phyloP scores from a whole-genome alignment of 2,797 vertebrate species.

The Propithecus perrieri region DNA sequence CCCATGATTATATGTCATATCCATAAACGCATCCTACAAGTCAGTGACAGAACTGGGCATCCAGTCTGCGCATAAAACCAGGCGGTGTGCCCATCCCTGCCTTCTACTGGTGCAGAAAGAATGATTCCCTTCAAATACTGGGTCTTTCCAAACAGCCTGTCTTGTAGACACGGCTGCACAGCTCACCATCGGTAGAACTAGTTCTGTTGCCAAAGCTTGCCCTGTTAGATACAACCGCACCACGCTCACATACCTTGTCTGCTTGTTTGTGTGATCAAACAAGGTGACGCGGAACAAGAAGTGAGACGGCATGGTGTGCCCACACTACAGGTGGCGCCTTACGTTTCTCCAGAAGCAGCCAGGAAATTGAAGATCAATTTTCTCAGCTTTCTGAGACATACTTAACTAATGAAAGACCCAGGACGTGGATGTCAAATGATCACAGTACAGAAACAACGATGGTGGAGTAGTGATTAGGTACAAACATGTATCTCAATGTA shows the following conservation, averaged over 20 bases:
- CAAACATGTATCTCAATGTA: background rate
- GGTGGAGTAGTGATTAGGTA: rapidly evolving
- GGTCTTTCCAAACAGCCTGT: background rate
- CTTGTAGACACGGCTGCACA: background rate
- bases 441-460: background rate
- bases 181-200: background rate
- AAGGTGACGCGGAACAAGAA: background rate
- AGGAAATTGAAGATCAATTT: background rate
- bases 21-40: background rate
- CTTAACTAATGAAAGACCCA: too few species aligned
- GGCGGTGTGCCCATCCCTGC: background rate
- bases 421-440: background rate
- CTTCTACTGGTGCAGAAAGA: background rate
- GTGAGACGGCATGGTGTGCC: too few species aligned
- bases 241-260: too few species aligned
- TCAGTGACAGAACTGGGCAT: background rate
- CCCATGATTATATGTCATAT: background rate
- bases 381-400: background rate
- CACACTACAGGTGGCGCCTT: background rate
- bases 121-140: background rate
- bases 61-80: background rate
- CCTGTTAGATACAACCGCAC: too few species aligned
- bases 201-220: background rate
- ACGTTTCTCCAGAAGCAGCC: too few species aligned
- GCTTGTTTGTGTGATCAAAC: background rate